phyloP scores from a whole-genome alignment of 2,888 invertebrate genomes.

The Chrysomela aeneicollis region DNA sequence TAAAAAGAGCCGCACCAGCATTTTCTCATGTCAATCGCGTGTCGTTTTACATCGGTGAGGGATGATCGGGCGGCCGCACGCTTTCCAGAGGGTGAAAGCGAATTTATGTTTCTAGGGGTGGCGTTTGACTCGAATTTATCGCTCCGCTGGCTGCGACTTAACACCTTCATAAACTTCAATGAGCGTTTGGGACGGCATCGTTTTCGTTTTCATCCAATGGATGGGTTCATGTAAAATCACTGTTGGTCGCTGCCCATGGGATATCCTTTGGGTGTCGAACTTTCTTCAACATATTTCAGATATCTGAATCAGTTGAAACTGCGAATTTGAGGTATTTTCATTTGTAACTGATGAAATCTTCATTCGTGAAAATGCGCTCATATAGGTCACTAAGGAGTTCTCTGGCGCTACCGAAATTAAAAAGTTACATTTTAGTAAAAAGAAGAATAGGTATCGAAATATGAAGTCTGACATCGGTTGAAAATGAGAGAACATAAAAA shows the following conservation, averaged over 20 bases:
- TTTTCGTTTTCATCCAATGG: background rate
- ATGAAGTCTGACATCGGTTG: too few species aligned
- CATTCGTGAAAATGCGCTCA: too few species aligned
- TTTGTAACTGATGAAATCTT: too few species aligned
- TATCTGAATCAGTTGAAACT: too few species aligned
- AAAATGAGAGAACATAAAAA: too few species aligned
- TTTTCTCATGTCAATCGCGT: slow-evolving; percentile 54
- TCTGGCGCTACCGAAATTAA: too few species aligned
- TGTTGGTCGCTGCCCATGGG: too few species aligned
- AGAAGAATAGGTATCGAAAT: too few species aligned
- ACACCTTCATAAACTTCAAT: slow-evolving; percentile 35
- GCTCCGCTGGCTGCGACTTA: slow-evolving; percentile 32
- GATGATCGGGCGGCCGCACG: slow-evolving; percentile 27
- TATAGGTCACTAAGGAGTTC: too few species aligned
- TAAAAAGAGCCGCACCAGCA: slow-evolving; percentile 38
- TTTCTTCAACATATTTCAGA: too few species aligned
- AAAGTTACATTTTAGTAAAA: too few species aligned
- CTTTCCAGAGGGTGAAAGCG: slow-evolving; percentile 21
- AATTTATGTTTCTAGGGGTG: slow-evolving; percentile 42
- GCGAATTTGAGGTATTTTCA: too few species aligned
- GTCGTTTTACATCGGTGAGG: slow-evolving; percentile 47
- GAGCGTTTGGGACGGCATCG: background rate
- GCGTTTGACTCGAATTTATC: slow-evolving; percentile 36
- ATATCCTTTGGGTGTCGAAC: background rate
- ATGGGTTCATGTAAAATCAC: background rate